phyloP scores from a whole-genome alignment of 1,140 invertebrate species.

The Phymorhynchus buccinoides region DNA sequence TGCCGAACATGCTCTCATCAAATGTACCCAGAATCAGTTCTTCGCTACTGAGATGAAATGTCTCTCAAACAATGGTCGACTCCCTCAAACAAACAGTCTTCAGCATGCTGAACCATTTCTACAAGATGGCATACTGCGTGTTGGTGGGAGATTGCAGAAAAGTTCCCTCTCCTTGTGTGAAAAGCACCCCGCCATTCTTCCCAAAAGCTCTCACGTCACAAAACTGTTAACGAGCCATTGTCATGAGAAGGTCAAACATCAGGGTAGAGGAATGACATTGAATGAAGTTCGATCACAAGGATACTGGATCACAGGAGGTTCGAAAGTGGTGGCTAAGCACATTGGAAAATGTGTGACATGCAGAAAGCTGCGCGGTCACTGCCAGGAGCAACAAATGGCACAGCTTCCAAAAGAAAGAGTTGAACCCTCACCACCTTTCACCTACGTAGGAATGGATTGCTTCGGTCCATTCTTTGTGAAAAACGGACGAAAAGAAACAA shows the following conservation, averaged over 20 bases:
- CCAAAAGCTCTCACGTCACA: too few species aligned
- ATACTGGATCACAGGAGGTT: conserved; percentile 44
- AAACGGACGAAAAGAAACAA: too few species aligned
- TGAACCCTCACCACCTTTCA: conserved; percentile 41
- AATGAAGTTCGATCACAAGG: too few species aligned
- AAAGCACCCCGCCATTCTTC: too few species aligned
- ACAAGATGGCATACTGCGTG: neutral
- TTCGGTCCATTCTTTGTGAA: conserved; percentile 54
- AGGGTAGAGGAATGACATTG: too few species aligned
- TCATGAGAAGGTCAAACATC: too few species aligned
- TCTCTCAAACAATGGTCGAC: too few species aligned
- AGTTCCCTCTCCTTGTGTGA: too few species aligned
- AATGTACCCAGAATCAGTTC: neutral
- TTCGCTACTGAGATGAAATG: neutral
- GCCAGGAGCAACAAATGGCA: conserved; percentile 47
- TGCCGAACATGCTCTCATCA: neutral
- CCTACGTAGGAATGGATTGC: conserved; percentile 47
- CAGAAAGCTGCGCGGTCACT: conserved; percentile 32
- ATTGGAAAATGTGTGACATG: conserved; percentile 45
- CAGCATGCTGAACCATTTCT: neutral
- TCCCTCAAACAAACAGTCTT: neutral
- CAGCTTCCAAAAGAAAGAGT: conserved; percentile 45
- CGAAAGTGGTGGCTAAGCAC: conserved; percentile 17
- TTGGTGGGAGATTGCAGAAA: conserved; percentile 9
- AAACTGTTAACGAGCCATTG: too few species aligned